Conservation (phyloP, 2,797 vertebrate species). For the Selene dorsalis region DNA sequence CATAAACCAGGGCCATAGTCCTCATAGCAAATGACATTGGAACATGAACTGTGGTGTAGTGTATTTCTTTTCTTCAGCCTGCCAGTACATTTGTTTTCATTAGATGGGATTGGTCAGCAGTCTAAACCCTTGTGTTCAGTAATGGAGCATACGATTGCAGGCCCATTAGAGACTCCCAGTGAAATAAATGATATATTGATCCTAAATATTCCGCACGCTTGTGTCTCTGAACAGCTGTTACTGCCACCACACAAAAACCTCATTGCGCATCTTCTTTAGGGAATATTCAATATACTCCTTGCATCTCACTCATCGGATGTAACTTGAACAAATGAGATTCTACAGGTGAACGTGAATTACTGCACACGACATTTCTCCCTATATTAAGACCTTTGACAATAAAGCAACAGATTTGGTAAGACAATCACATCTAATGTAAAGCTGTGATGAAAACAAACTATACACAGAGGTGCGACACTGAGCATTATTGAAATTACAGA, state of each 20-base stretch:
- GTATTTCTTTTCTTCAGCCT: conserved; percentile 69
- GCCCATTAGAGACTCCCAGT: conserved; percentile 76
- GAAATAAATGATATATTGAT: conserved; percentile 84
- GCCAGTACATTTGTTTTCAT: conserved; percentile 84
- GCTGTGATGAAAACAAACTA: conserved; percentile 72
- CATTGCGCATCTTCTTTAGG: conserved; percentile 57
- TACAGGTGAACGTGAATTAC: neutral
- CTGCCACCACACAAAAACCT: conserved; percentile 48
- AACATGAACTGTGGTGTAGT: conserved; percentile 62
- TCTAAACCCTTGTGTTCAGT: conserved; percentile 76
- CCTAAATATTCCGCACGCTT: conserved; percentile 74
- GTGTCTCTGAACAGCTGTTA: conserved; percentile 68
- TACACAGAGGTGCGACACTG: conserved; percentile 63
- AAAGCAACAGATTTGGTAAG: conserved; percentile 26
- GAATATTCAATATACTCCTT: conserved; percentile 51
- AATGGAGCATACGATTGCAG: conserved; percentile 77
- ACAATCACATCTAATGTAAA: conserved; percentile 63
- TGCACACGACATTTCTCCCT: conserved; percentile 19
- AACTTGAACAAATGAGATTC: conserved; percentile 20
- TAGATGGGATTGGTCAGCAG: conserved; percentile 80
- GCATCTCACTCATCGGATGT: conserved; percentile 31
- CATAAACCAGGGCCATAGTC: conserved; percentile 51
- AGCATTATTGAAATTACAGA: conserved; percentile 75
- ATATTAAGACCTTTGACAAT: conserved; percentile 49
- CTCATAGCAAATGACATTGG: conserved; percentile 63